phyloP scores from a whole-genome alignment of 2,888 invertebrate species.

The Campoletis raptor region DNA sequence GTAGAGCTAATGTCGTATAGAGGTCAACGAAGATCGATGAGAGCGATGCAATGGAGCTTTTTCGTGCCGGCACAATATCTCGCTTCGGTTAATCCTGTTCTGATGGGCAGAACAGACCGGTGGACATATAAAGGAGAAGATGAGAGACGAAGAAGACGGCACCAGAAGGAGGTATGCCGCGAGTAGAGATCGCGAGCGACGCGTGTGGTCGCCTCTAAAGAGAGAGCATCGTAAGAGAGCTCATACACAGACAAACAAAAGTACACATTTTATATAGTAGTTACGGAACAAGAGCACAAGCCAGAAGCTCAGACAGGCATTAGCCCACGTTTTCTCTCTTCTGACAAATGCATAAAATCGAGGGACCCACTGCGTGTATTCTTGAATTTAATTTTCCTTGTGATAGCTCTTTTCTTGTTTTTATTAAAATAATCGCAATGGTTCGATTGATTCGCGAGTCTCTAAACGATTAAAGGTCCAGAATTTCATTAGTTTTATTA shows the following conservation, averaged over 20 bases:
- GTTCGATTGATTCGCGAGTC: slow-evolving; percentile 34
- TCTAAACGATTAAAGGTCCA: background rate
- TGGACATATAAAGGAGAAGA: slow-evolving; percentile 67
- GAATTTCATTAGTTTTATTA: background rate
- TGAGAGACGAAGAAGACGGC: slow-evolving; percentile 51
- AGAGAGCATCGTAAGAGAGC: slow-evolving; percentile 60
- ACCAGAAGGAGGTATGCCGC: slow-evolving; percentile 30
- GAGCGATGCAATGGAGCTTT: slow-evolving; percentile 73
- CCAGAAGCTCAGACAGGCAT: slow-evolving; percentile 56
- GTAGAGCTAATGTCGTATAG: slow-evolving; percentile 13
- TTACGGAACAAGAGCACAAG: slow-evolving; percentile 57
- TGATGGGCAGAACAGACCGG: slow-evolving; percentile 64
- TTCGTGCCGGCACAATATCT: slow-evolving; percentile 60
- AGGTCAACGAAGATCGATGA: slow-evolving; percentile 65
- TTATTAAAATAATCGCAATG: slow-evolving; percentile 43
- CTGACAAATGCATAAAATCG: slow-evolving; percentile 64
- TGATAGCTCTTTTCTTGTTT: slow-evolving; percentile 16
- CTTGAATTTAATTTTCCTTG: slow-evolving; percentile 62
- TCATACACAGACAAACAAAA: slow-evolving; percentile 8
- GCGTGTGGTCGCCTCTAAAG: slow-evolving; percentile 79
- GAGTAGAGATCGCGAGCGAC: slow-evolving; percentile 76
- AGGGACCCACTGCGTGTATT: slow-evolving; percentile 29
- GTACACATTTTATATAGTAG: slow-evolving; percentile 21
- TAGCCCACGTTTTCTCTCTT: slow-evolving; percentile 49
- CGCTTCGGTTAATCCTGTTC: slow-evolving; percentile 68